Evolutionary conservation across 2,888 invertebrate genomes (phyloP).

Genomic region (Pachycephus smyrnensis): DNA sequence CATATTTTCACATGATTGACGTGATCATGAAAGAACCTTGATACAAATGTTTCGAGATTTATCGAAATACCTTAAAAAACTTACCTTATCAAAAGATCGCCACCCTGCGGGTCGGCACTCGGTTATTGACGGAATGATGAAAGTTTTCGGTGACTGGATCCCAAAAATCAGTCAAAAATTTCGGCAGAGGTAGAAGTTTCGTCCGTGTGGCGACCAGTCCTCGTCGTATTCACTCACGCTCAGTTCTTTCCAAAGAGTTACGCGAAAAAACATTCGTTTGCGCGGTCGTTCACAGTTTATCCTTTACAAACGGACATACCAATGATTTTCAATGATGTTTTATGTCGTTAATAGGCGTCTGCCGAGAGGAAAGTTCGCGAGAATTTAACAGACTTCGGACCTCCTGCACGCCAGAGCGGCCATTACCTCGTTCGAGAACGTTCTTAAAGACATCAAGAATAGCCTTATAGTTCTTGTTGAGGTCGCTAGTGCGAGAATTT

Average conservation of each 20-base stretch:
- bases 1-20: background rate
- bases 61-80: conserved; percentile 4
- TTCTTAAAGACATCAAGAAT: conserved; percentile 27
- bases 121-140: conserved; percentile 86
- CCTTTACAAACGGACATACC: background rate
- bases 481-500: background rate
- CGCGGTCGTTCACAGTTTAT: conserved; percentile 17
- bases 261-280: conserved; percentile 58
- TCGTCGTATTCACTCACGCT: conserved; percentile 47
- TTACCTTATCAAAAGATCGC: conserved; percentile 69
- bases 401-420: conserved; percentile 32
- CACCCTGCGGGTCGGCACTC: conserved; percentile 85
- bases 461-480: background rate
- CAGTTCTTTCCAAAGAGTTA: conserved; percentile 36
- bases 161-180: conserved; percentile 65
- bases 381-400: conserved; percentile 10
- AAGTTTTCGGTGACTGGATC: conserved; percentile 71
- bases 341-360: background rate
- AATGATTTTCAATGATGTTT: background rate
- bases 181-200: conserved; percentile 27
- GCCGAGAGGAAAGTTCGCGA: conserved; percentile 8
- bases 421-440: conserved; percentile 20
- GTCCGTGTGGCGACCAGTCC: conserved; percentile 48
- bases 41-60: background rate
- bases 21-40: background rate